Base-by-base conservation (phyloP, 2,113 vertebrate genomes). In the Entomyzon cyanotis region DNA sequence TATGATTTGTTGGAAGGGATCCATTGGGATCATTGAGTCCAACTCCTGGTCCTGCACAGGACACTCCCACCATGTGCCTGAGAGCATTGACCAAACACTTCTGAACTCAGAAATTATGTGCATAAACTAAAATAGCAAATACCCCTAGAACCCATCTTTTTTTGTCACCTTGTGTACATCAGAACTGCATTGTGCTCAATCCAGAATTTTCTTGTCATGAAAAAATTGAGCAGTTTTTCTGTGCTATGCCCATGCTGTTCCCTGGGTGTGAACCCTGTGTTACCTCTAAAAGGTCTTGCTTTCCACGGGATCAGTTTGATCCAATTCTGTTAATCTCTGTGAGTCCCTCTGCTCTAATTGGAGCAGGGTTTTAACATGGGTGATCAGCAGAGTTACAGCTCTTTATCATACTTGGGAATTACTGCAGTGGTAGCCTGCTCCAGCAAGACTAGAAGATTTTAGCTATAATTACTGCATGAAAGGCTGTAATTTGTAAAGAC, bases 321-420 rank as follows among this genome's bases (percentile, higher is more conserved):
- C 92, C 79, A 84, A 71, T 86, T 86, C 71, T 81, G 79, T 56
- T 88, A 52, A 94, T 94, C 90, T 77, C 16, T 27, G 42, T 69
- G 80, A 85, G 84, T 67, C 59, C 10, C 6, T 69, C 77, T 80
- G 74, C 64, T 67, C 79, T 81, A 93, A 92, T 56, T 93, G 92
- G 52, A 87, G 21, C 37, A 15, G 24, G 68, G 47, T 14, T 95
- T 93, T 69, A 91, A 59, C 5, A 20, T 49, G 59, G 69, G 35
- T 49, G 60, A 74, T 89, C 84, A 95, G 80, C 21, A 59, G 77
- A 93, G 81, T 42, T 76, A 18, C 84, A 47, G 42, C 33, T 88
- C 35, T 15, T 84, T 44, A 37, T 90, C n/a, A 42, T 74, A 8
- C 55, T 88, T 24, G 64, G 52, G 79, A 94, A 59, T 92, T 77